Evolutionary conservation across 1,140 invertebrate species (phyloP).

Genomic region (Polypedilum vanderplanki): DNA sequence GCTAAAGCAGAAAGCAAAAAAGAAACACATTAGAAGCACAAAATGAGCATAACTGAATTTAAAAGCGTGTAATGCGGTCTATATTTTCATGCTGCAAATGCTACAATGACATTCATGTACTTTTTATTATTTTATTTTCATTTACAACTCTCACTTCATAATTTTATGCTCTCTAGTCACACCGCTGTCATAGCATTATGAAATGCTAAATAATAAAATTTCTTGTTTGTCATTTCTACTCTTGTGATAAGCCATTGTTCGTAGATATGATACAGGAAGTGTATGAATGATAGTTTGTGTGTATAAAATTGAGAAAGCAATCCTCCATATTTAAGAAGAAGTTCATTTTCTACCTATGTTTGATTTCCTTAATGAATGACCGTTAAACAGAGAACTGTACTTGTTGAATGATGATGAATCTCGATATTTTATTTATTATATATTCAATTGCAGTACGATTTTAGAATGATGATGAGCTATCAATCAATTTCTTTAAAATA

Average conservation of each 20-base stretch:
- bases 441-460: too few species aligned
- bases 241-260: not conserved
- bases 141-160: too few species aligned
- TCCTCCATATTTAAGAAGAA: too few species aligned
- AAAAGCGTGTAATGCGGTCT: slow-evolving; percentile 16
- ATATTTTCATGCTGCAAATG: not conserved
- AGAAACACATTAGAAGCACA: not conserved
- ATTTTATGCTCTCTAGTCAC: slow-evolving; percentile 12
- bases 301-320: too few species aligned
- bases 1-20: not conserved
- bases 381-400: too few species aligned
- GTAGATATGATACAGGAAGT: not conserved
- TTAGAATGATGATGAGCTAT: too few species aligned
- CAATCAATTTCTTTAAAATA: too few species aligned
- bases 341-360: too few species aligned
- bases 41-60: slow-evolving; percentile 4
- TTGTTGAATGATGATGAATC: too few species aligned
- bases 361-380: too few species aligned
- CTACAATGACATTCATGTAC: not conserved
- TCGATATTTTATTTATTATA: too few species aligned
- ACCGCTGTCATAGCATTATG: not conserved
- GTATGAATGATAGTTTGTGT: not conserved
- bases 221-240: not conserved
- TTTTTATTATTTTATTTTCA: too few species aligned
- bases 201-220: not conserved